Evolutionary conservation across 2,113 vertebrate genomes (phyloP).

Genomic region (Psittacus erithacus): DNA sequence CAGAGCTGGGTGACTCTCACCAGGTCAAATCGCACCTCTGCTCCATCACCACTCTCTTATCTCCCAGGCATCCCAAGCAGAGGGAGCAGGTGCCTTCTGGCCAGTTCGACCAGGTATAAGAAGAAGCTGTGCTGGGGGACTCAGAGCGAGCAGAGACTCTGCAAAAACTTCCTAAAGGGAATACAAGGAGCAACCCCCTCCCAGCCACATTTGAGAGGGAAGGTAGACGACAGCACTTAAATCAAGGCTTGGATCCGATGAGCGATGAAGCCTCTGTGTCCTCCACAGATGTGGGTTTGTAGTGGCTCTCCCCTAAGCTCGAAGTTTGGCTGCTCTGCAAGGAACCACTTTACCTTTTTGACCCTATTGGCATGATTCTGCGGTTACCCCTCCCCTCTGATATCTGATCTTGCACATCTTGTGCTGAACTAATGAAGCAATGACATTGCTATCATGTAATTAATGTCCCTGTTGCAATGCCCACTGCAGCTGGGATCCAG

Average conservation of each 20-base stretch:
- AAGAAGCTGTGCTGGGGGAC: fast-evolving
- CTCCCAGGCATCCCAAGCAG: neutral
- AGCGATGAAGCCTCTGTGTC: neutral
- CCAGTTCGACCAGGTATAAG: neutral
- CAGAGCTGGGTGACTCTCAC: neutral
- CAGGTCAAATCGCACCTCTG: neutral
- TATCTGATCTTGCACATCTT: slow-evolving; percentile 49
- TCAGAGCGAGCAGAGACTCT: neutral
- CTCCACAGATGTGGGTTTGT: neutral
- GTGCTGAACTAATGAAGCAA: neutral
- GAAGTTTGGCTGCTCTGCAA: neutral
- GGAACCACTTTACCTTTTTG: neutral
- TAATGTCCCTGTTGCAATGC: slow-evolving; percentile 26
- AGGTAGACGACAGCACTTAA: neutral
- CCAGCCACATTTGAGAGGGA: neutral
- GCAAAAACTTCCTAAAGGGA: neutral
- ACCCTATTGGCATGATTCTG: neutral
- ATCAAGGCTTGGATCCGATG: fast-evolving
- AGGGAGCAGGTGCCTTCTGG: neutral
- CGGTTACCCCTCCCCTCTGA: neutral
- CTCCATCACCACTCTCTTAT: neutral
- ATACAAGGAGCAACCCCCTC: neutral
- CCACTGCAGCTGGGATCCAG: neutral
- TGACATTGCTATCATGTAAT: neutral
- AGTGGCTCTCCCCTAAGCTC: neutral